A percentile compares a stretch with the other conserved stretches of the same genome.
Conservation (phyloP, 2,888 invertebrate species). For the Ophion ellenae region DNA sequence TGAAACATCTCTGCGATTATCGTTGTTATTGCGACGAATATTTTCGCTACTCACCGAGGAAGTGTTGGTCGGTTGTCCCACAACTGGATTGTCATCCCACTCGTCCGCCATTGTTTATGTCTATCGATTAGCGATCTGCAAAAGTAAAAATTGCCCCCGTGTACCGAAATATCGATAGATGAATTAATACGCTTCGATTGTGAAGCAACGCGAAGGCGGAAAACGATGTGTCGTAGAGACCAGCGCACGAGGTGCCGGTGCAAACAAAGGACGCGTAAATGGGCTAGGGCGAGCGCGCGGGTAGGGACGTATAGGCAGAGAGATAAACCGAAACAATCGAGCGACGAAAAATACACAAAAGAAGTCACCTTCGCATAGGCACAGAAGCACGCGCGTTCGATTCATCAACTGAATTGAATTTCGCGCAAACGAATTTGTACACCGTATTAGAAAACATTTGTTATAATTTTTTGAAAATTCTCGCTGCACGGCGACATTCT, state of each 20-base stretch:
- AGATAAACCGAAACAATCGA: slow-evolving; percentile 28
- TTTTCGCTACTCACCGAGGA: slow-evolving; percentile 58
- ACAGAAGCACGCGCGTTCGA: neutral
- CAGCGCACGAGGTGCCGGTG: slow-evolving; percentile 4
- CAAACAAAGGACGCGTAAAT: slow-evolving; percentile 47
- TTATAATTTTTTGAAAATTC: neutral
- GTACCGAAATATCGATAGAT: neutral
- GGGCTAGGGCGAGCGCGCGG: neutral
- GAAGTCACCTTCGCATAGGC: slow-evolving; percentile 46
- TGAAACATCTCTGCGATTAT: neutral
- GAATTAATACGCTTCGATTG: too few relatives aligned
- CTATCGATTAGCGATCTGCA: neutral
- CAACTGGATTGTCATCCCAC: slow-evolving; percentile 66
- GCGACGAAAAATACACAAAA: slow-evolving; percentile 8
- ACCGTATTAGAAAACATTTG: neutral
- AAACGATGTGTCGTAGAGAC: too few relatives aligned
- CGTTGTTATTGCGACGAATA: neutral
- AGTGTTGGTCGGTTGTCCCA: slow-evolving; percentile 37
- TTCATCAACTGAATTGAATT: neutral
- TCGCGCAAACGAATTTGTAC: neutral
- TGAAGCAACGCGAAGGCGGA: too few relatives aligned
- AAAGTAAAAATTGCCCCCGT: neutral
- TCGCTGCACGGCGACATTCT: neutral
- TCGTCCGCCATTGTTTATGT: slow-evolving; percentile 71
- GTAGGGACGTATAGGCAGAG: neutral